Conservation (phyloP, 2,888 invertebrate genomes). For the Leucophenga montana region DNA sequence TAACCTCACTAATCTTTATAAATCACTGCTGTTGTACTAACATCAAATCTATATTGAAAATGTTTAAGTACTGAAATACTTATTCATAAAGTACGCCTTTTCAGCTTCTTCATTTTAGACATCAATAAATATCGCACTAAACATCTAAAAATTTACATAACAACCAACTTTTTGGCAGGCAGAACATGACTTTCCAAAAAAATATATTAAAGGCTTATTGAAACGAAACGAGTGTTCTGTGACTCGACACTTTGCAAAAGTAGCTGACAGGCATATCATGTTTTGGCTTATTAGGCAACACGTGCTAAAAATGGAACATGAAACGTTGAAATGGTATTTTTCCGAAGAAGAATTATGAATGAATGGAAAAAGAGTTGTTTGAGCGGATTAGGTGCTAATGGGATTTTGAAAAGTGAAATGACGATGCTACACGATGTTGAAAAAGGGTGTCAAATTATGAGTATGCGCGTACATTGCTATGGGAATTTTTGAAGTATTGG, state of each 20-base stretch:
- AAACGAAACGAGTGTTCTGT: constrained; percentile 2
- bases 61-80: too few species aligned
- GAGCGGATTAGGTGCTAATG: constrained; percentile 37
- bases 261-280: constrained; percentile 16
- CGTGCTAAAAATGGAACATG: constrained; percentile 10
- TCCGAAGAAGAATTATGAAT: constrained; percentile 14
- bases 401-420: constrained; percentile 31
- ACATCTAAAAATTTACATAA: too few species aligned
- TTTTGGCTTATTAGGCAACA: constrained; percentile 20
- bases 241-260: constrained; percentile 10
- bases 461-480: constrained; percentile 26
- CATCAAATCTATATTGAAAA: too few species aligned
- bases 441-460: constrained; percentile 39
- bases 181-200: not conserved
- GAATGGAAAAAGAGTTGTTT: constrained; percentile 17
- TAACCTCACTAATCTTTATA: too few species aligned
- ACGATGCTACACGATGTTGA: not conserved
- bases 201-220: constrained; percentile 1
- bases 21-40: too few species aligned
- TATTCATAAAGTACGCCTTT: too few species aligned
- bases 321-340: not conserved
- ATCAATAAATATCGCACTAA: too few species aligned
- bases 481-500: constrained; percentile 13
- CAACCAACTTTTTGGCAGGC: not conserved
- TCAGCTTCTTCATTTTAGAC: not conserved